Evolutionary conservation across 2,888 invertebrate species (phyloP).

Genomic region (Heteromyza rotundicornis): DNA sequence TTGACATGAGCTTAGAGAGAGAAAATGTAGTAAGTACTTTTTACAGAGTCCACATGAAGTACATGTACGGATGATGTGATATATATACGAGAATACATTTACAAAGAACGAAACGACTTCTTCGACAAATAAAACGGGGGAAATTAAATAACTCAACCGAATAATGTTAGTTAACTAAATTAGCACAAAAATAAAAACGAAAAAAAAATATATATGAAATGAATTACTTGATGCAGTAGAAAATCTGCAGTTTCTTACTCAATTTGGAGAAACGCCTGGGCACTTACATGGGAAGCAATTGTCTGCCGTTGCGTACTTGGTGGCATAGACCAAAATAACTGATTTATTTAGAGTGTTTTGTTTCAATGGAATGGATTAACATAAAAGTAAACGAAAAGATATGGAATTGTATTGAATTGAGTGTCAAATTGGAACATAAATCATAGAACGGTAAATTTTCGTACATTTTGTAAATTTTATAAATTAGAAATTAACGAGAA

Average conservation of each 20-base stretch:
- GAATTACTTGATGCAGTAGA: no score
- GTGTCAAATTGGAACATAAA: background rate
- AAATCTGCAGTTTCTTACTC: no score
- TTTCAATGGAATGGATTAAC: conserved; percentile 27
- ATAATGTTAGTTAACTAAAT: background rate
- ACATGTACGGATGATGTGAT: background rate
- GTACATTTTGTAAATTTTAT: no score
- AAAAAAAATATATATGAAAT: conserved; percentile 1
- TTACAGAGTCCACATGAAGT: conserved; percentile 2
- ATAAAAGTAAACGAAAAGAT: conserved; percentile 37
- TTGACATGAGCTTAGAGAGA: no score
- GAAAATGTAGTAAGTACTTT: no score
- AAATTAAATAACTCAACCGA: no score
- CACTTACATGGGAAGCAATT: conserved; percentile 64
- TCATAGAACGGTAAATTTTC: no score
- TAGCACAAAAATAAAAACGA: background rate
- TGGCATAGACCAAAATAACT: conserved; percentile 58
- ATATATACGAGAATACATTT: background rate
- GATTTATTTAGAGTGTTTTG: conserved; percentile 32
- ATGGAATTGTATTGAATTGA: conserved; percentile 29
- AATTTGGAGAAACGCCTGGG: no score
- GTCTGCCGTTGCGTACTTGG: conserved; percentile 59
- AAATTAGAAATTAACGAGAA: no score
- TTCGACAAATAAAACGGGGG: no score
- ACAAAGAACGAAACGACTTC: background rate